Conservation (phyloP, 2,113 vertebrate genomes). For the Lophochroa leadbeateri region DNA sequence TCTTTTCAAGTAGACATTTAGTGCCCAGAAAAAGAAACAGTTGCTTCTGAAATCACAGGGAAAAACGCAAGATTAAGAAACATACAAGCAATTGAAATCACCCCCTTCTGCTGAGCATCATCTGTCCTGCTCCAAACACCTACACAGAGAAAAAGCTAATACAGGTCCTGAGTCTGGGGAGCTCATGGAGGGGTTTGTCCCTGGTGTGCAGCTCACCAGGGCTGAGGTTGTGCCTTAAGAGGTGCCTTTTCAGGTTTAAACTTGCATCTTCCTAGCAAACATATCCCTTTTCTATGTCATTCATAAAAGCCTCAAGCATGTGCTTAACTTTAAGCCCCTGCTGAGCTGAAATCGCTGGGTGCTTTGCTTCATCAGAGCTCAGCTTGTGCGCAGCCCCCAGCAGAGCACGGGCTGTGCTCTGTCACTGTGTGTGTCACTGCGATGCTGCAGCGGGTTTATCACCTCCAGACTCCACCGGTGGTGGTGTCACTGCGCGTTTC, state of each 20-base stretch:
- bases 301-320: not conserved
- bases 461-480: not conserved
- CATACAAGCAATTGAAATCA: not conserved
- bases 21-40: not conserved
- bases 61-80: not conserved
- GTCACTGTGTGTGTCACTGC: not conserved
- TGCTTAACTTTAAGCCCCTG: not conserved
- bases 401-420: not conserved
- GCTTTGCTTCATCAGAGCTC: not conserved
- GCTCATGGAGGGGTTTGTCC: accelerated
- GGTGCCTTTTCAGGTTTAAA: not conserved
- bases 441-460: not conserved
- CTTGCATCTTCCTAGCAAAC: not conserved
- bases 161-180: not conserved
- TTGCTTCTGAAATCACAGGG: not conserved
- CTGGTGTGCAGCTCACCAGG: not conserved
- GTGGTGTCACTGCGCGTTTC: accelerated
- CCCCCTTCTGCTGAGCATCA: not conserved
- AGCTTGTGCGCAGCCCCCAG: not conserved
- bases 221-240: not conserved
- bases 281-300: not conserved
- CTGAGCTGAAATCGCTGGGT: not conserved
- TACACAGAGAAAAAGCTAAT: accelerated
- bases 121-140: not conserved
- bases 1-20: not conserved